Conservation (phyloP, 2,888 invertebrate species). For the Chrysolina americana region DNA sequence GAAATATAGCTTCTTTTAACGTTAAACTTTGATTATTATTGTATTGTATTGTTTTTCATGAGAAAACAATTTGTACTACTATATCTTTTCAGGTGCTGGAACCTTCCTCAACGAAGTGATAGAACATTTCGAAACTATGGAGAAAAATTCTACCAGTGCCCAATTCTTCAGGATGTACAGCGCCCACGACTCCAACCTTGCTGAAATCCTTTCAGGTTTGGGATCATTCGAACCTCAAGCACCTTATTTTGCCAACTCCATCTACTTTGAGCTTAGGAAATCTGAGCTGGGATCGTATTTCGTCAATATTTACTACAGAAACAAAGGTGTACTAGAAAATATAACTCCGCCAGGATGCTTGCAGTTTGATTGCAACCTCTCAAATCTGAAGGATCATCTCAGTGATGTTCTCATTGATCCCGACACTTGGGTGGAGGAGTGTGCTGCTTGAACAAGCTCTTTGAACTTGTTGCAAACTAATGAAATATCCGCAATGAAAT, state of each 20-base stretch:
- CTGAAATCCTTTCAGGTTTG: conserved; percentile 8
- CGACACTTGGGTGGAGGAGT: too few species aligned
- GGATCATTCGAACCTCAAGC: neutral
- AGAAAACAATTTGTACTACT: too few species aligned
- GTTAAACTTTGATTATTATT: too few species aligned
- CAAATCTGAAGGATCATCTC: too few species aligned
- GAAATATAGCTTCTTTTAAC: too few species aligned
- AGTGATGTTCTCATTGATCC: too few species aligned
- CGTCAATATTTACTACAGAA: conserved; percentile 36
- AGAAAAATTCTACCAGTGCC: neutral
- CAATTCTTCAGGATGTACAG: conserved; percentile 40
- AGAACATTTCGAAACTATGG: neutral
- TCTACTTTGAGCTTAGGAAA: neutral
- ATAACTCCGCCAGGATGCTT: conserved; percentile 28
- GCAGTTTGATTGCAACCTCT: too few species aligned
- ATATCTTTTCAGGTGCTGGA: conserved; percentile 67
- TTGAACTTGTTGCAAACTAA: too few species aligned
- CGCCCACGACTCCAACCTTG: conserved; percentile 41
- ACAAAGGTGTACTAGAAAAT: conserved; percentile 20
- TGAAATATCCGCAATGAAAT: too few species aligned
- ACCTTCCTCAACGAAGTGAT: conserved; percentile 15
- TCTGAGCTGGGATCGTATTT: neutral
- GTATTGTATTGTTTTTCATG: too few species aligned
- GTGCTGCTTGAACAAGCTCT: too few species aligned
- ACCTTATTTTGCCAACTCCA: neutral